Evolutionary conservation across 2,888 invertebrate species (phyloP), one percentile per base, ranked within the genome.

Genomic region (Tryphoninae sp.): DNA sequence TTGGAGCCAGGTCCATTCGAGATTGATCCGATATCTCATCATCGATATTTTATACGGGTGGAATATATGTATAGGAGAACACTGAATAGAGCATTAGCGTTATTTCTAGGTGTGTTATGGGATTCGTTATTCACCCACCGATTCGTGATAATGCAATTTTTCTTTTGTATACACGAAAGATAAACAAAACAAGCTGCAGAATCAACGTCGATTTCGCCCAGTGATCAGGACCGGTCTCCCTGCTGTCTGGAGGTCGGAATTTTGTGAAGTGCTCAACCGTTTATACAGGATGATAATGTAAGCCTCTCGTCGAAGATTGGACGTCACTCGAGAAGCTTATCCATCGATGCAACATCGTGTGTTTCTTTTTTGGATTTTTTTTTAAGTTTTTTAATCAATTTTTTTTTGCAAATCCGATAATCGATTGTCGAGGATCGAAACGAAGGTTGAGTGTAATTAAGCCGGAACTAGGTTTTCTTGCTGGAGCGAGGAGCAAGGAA

Each of bases 161-260:
- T 65, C 45, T 53, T 40, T 40, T 11, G 23, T 26, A 59, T 59
- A 51, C 23, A 59, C 49, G 49, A 40, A 6, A 49, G 67, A 77
- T 68, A 81, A 78, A 78, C 78, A 77, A 81, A 78, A 64, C 68
- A 64, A 64, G 73, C 59, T 11, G 23, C 22, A 3, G 26, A 16
- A 16, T 26, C 16, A 64, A 42, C n/a, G 73, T 74, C 81, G 45
- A 81, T 53, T 59, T 53, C 9, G 23, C 45, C 68, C 49, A 19
- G 64, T 51, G 62, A 69, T 74, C 62, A 78, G 74, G 64, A 69
- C 16, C 61, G 40, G 13, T 26, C 71, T 69, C 58, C 62, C 42
- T 62, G 2, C 74, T n/a, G 75, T 79, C 78, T 82, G 81, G 71
- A 82, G 81, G 81, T 82, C 79, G 76, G 55, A 26, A 79, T 68